Base-by-base conservation (phyloP, 2,888 invertebrate species). In the Parnassius mnemosyne region DNA sequence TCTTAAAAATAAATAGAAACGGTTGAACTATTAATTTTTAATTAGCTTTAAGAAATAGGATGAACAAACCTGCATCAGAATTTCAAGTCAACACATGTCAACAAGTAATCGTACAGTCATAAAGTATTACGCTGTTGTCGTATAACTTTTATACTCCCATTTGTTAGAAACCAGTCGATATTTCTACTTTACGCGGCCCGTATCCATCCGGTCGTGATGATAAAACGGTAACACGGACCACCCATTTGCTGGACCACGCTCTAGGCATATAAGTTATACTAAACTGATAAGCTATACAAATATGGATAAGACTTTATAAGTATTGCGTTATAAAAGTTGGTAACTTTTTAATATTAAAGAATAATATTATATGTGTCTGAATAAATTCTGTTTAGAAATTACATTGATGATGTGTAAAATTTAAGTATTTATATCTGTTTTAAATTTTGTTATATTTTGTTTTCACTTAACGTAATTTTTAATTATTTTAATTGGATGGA, bases 141-240 rank as follows among this genome's bases (percentile, higher is more conserved):
- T 54, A 49, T 42, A 53, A 34, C 42, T 41, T 55, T 63, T 61
- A 63, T 58, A 58, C 49, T 63, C 53, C 55, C 63, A 65, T 65
- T 63, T 57, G 61, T 61, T 60, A 53, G 41, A 44, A 56, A 56
- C 63, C 57, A 61, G 60, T 51, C 61, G 69, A 69, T 69, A 69
- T 68, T 65, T 62, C 65, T 66, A 68, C 71, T 71, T 71, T 71
- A 70, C 70, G 64, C 59, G 64, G 65, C 34, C 63, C 71, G 71
- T 71, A 73, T 61, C 62, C 53, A 53, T 74, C 69, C 71, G 73
- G 75, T 79, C 79, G 81, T 74, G 79, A 81, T 81, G 84, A 86
- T 88, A 85, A 83, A 85, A 83, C 76, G 77, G 81, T 84, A 83
- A 85, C 81, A 77, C 54, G 79, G 89, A 88, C 89, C 89, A 89